These are phyloP conservation scores for Amorpha juglandis DNA, from an alignment of 2,888 invertebrate species.

Conservation along the genomic window DNA sequence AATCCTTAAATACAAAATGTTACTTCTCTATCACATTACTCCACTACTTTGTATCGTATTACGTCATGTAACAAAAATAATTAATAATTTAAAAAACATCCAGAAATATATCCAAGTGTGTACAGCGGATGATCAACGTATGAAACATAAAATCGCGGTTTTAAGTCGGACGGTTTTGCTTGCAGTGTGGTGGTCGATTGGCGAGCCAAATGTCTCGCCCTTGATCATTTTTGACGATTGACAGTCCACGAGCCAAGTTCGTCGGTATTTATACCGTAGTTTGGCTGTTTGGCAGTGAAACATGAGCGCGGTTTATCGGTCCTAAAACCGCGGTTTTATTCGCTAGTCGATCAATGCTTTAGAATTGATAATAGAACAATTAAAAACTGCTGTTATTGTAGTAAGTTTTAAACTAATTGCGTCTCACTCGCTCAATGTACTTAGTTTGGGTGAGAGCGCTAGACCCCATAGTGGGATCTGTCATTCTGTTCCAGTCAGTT, in stretches of 20 bases:
- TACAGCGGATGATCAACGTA: neutral
- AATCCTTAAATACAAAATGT: neutral
- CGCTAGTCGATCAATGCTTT: neutral
- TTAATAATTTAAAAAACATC: neutral
- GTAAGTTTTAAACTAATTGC: constrained; percentile 37
- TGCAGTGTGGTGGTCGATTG: too few species aligned
- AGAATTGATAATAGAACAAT: neutral
- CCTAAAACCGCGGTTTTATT: neutral
- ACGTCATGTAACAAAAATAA: neutral
- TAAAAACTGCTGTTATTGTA: neutral
- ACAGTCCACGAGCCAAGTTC: neutral
- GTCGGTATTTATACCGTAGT: neutral
- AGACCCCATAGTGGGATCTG: constrained; percentile 94
- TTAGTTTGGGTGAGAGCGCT: constrained; percentile 97
- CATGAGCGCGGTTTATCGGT: neutral
- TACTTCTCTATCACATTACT: neutral
- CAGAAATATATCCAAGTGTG: neutral
- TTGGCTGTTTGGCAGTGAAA: neutral
- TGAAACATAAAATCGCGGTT: too few species aligned
- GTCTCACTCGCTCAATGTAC: constrained; percentile 89
- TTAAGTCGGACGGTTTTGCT: too few species aligned
- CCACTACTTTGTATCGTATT: neutral
- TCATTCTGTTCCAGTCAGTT: constrained; percentile 98
- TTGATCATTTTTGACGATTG: neutral
- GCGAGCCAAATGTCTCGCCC: too few species aligned